Conservation (phyloP, 2,113 vertebrate species). For the Enhydra lutris region DNA sequence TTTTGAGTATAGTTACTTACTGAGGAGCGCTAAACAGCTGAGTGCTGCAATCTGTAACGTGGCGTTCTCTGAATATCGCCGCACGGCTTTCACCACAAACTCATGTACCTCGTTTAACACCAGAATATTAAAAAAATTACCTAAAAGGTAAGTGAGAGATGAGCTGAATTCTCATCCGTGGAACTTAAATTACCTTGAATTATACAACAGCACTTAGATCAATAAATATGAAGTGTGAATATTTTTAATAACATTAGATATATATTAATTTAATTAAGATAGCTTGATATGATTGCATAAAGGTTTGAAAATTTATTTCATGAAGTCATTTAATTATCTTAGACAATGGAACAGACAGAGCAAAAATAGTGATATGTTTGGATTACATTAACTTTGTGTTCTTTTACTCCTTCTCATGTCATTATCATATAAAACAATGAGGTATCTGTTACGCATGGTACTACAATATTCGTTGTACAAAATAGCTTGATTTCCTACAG, state of each 20-base stretch:
- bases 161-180: background rate
- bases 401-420: background rate
- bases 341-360: background rate
- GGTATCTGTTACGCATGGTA: background rate
- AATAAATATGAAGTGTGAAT: background rate
- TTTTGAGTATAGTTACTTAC: slow-evolving; percentile 83
- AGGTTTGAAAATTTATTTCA: background rate
- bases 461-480: background rate
- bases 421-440: background rate
- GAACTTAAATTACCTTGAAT: background rate
- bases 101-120: slow-evolving; percentile 92
- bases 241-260: slow-evolving; percentile 18
- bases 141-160: slow-evolving; percentile 79
- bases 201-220: background rate
- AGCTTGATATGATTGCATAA: background rate
- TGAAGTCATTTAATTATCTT: background rate
- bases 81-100: slow-evolving; percentile 87
- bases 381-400: background rate
- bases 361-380: background rate
- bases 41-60: slow-evolving; percentile 88
- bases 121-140: slow-evolving; percentile 95
- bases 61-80: slow-evolving; percentile 85
- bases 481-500: background rate
- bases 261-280: background rate
- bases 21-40: slow-evolving; percentile 91